Evolutionary conservation across 2,797 vertebrate genomes (phyloP).

Genomic region (Tolypeutes matacus): DNA sequence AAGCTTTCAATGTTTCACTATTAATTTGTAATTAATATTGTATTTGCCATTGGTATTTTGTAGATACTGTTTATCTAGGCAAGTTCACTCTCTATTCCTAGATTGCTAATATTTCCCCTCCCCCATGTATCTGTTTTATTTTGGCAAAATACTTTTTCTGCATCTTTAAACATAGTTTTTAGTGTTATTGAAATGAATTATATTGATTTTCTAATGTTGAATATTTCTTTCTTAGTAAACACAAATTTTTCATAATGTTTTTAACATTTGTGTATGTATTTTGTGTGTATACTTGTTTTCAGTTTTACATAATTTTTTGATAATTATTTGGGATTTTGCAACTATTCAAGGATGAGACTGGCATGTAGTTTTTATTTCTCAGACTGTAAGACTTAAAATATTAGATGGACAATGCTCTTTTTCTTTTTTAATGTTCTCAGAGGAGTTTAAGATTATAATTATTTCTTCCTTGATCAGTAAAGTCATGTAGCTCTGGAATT

Average conservation of each 20-base stretch:
- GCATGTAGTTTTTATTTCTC: neutral
- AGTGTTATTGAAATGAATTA: neutral
- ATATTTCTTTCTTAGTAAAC: neutral
- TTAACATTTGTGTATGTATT: neutral
- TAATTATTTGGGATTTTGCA: neutral
- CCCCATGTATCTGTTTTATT: neutral
- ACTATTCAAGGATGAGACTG: neutral
- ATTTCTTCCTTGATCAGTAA: conserved; percentile 28
- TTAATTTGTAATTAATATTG: neutral
- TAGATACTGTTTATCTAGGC: neutral
- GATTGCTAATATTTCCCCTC: neutral
- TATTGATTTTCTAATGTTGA: neutral
- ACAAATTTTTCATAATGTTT: neutral
- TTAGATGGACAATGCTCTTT: neutral
- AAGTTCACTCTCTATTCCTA: neutral
- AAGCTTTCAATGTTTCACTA: neutral
- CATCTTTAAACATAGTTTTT: conserved; percentile 12
- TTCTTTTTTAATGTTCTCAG: neutral
- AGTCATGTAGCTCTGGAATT: neutral
- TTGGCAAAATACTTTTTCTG: neutral
- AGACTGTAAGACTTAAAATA: neutral
- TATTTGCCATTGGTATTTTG: neutral
- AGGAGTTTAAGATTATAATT: neutral
- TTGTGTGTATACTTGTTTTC: neutral
- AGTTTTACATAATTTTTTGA: neutral